Evolutionary conservation across 2,888 invertebrate species (phyloP), one percentile per base, ranked within the genome.

Genomic region (Drepanosiphum platanoidis): DNA sequence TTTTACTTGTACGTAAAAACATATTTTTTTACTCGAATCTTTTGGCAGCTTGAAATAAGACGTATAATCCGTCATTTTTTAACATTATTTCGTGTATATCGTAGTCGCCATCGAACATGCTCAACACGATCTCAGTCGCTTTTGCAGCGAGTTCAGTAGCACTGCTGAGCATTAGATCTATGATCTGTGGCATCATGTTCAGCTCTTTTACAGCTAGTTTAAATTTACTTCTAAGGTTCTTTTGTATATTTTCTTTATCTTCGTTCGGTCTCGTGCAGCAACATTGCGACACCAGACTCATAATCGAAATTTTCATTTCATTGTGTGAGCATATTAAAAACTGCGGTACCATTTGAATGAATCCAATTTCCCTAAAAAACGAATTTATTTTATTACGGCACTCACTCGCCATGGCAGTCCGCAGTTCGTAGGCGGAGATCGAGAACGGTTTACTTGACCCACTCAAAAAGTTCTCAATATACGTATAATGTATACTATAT

Each of bases 1-100:
- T n/a, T n/a, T n/a, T n/a, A n/a, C n/a, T n/a, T n/a, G n/a, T n/a
- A n/a, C n/a, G n/a, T n/a, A n/a, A n/a, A n/a, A n/a, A n/a, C n/a
- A n/a, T n/a, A n/a, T n/a, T n/a, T 46, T 36, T 42, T 83, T 74
- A 83, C 83, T 66, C 1, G 15, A 74, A 83, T 74, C 66, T 74
- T 34, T 11, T 22, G 3, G 75, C 18, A 9, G 72, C 61, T 7
- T 74, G 46, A 34, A 42, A 74, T 27, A 83, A 11, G 18, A 18
- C 2, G 22, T 66, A 27, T 34, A 83, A 42, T 7, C 83, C 74
- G 11, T 66, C 46, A 34, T 75, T 7, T 32, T 83, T 66, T 30
- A 75, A 75, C 13, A 83, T 22, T 66, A 46, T 1, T 7, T 66
- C 30, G 34, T 66, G 39, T 46, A 83, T 32, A 11, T 7, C 18